Base-by-base conservation (phyloP, 1,140 invertebrate species). In the Drosophila arizonae region DNA sequence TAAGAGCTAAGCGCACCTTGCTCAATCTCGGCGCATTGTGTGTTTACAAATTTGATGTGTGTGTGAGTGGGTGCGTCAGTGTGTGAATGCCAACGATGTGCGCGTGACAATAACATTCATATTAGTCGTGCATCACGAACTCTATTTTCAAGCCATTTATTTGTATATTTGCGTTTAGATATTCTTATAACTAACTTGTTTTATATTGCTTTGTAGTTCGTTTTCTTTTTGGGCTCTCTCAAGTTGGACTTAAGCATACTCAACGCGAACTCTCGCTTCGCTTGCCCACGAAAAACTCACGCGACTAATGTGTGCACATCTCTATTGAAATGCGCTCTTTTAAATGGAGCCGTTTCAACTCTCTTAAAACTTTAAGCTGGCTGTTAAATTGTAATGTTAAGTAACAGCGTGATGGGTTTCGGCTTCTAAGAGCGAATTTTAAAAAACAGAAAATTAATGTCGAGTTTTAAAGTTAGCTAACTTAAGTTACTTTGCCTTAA, bases 1-100 rank as follows among this genome's bases (percentile, higher is more conserved):
- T 57, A 81, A 87, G 76, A 82, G 73, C 81, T 89, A 86, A 89
- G 86, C 86, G 81, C 77, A 89, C 85, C 82, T 87, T 88, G 79
- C 84, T 82, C 82, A 87, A 79, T 78, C 70, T 87, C 85, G 82
- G 70, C 70, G 64, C 70, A 68, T 82, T 86, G 65, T 86, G 65
- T 79, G 74, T 76, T 72, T 72, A 64, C 58, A 64, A 73, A 51
- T 33, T 39, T 28, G 48, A 15, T 39, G 66, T 52, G 55, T 67
- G 51, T 46, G 48, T 24, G 65, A 46, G 78, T 81, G 79, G 75
- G 72, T 69, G 66, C 52, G 63, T 17, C 51, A 17, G 56, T 62
- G 72, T 64, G 36, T 70, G 67, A 45, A 54, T n/a, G 36, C 43
- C 57, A 61, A 66, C 17, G 76, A 65, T 77, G 75, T 58, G 66